Conservation (phyloP, 2,797 vertebrate species). For the Enteromius thamalakanensis region DNA sequence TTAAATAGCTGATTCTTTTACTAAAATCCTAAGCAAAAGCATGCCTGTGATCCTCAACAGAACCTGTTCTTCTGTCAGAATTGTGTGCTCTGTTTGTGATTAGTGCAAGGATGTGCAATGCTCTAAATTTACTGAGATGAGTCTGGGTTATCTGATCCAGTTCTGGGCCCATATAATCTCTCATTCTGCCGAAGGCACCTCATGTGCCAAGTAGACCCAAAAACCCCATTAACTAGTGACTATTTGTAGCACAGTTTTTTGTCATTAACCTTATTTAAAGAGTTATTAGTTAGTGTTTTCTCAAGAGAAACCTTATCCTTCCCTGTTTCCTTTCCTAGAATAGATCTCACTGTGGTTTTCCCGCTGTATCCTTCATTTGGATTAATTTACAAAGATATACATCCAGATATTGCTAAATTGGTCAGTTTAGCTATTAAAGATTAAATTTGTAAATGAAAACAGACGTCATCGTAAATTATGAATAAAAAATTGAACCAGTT, state of each 20-base stretch:
- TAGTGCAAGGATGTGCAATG: background rate
- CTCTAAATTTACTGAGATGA: background rate
- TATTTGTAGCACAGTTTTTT: slow-evolving; percentile 29
- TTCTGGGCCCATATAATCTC: slow-evolving; percentile 30
- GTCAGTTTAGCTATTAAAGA: background rate
- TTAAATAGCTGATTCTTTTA: background rate
- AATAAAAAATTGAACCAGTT: background rate
- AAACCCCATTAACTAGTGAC: slow-evolving; percentile 25
- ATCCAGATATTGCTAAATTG: background rate
- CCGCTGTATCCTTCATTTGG: background rate
- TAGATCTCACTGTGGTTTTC: slow-evolving; percentile 26
- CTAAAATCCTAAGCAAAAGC: slow-evolving; percentile 8
- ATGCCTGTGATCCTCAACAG: background rate
- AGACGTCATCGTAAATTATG: background rate
- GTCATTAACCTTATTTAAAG: slow-evolving; percentile 40
- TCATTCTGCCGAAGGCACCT: slow-evolving; percentile 28
- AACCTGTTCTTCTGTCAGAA: background rate
- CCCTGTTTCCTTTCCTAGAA: background rate
- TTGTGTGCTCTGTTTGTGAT: slow-evolving; percentile 26
- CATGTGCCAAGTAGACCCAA: slow-evolving; percentile 43
- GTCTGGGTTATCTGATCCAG: slow-evolving; percentile 27
- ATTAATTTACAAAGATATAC: background rate
- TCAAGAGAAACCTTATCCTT: slow-evolving; percentile 1
- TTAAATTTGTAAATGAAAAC: background rate
- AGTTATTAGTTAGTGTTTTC: slow-evolving; percentile 25